Base-by-base conservation (phyloP, 1,140 invertebrate species). In the Drosophila ironensis region DNA sequence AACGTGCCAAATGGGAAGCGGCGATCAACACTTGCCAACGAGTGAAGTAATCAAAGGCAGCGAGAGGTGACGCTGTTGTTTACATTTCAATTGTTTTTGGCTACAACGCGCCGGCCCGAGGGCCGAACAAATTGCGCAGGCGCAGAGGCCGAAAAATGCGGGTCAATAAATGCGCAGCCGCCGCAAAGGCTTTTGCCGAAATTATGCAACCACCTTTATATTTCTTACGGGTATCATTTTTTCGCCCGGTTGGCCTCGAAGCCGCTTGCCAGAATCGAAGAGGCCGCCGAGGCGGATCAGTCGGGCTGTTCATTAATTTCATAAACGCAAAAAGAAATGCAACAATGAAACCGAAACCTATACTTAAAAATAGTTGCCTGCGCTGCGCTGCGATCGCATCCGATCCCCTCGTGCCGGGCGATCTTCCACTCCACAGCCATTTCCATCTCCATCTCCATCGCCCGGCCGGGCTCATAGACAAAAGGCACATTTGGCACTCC, bases 331-430 rank as follows among this genome's bases (percentile, higher is more conserved):
- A 81, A 72, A 87, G 80, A 84, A 84, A 84, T 86, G 80, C 80
- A 80, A 86, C 80, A 87, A 81, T 86, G 80, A 86, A 86, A 81
- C 81, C 71, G 81, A 86, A 86, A 86, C 80, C 81, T 73, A 86
- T 86, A 86, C 80, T 86, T 86, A 86, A 86, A 86, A 87, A 75
- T 86, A 84, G 73, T 67, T 72, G 60, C 44, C 44, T 48, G 33
- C 46, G 12, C 22, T 33, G 14, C 12, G 8, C n/a, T n/a, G n/a
- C n/a, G n/a, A n/a, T n/a, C n/a, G n/a, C n/a, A n/a, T n/a, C n/a
- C n/a, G n/a, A n/a, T n/a, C n/a, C n/a, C n/a, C n/a, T n/a, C n/a
- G n/a, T n/a, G n/a, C n/a, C n/a, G n/a, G n/a, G n/a, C n/a, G n/a
- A n/a, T n/a, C n/a, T n/a, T n/a, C n/a, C n/a, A n/a, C n/a, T n/a